A percentile compares a stretch with the other conserved stretches of the same genome.
Conservation (phyloP, 2,888 invertebrate genomes). For the Epinotia brunnichana region DNA sequence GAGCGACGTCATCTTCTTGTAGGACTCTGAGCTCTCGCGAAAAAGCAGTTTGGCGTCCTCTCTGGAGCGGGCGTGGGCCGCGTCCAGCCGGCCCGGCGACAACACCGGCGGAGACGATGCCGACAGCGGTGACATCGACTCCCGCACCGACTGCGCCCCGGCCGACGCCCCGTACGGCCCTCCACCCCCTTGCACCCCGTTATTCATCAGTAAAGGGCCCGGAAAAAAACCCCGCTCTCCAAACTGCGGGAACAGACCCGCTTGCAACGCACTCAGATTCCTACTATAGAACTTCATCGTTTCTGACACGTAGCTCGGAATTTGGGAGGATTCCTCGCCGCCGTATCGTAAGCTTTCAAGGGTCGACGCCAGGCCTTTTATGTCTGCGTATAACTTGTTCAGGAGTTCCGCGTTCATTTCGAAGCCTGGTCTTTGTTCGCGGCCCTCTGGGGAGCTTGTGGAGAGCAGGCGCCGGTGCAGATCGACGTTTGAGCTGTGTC, state of each 20-base stretch:
- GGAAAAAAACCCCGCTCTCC: conserved; percentile 76
- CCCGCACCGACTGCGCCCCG: conserved; percentile 72
- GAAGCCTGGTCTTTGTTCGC: conserved; percentile 81
- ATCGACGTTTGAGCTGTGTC: conserved; percentile 84
- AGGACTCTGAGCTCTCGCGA: conserved; percentile 80
- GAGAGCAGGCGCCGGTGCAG: conserved; percentile 79
- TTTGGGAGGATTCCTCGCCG: conserved; percentile 72
- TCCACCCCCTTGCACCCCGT: conserved; percentile 66
- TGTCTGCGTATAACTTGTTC: conserved; percentile 91
- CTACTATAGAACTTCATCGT: conserved; percentile 82
- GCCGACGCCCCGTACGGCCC: conserved; percentile 74
- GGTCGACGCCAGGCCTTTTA: conserved; percentile 84
- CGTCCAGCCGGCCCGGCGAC: conserved; percentile 76
- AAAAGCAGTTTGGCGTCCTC: conserved; percentile 81
- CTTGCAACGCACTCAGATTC: conserved; percentile 73
- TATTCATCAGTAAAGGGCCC: conserved; percentile 75
- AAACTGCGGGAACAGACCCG: conserved; percentile 75
- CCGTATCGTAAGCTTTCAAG: conserved; percentile 86
- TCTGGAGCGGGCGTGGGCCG: conserved; percentile 72
- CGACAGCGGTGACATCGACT: conserved; percentile 78
- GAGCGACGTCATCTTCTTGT: conserved; percentile 81
- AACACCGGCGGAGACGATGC: conserved; percentile 80
- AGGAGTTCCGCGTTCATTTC: conserved; percentile 92
- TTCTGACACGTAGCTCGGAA: conserved; percentile 78
- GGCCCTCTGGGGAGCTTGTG: conserved; percentile 77